phyloP scores from a whole-genome alignment of 2,888 invertebrate species.

The Drosophila meridionalis region DNA sequence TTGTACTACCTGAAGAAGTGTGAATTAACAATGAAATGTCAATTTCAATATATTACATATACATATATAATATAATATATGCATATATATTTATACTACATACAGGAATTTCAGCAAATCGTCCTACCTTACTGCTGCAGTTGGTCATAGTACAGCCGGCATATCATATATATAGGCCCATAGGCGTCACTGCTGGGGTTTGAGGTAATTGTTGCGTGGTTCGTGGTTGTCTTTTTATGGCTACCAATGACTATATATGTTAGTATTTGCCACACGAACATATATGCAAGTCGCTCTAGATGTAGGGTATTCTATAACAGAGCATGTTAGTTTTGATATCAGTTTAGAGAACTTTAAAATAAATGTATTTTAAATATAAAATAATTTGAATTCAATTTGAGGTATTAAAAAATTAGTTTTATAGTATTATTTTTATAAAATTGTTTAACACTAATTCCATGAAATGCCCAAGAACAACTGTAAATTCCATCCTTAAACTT shows the following conservation, averaged over 20 bases:
- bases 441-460: too few species aligned
- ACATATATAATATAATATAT: neutral
- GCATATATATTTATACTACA: neutral
- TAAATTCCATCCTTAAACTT: too few species aligned
- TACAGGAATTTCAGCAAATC: constrained; percentile 8
- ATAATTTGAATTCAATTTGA: neutral
- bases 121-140: constrained; percentile 2
- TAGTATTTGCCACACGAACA: constrained; percentile 4
- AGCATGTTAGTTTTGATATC: neutral
- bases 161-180: constrained; percentile 2
- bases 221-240: constrained; percentile 24
- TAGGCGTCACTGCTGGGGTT: constrained; percentile 7
- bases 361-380: neutral
- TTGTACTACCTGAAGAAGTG: neutral
- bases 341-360: neutral
- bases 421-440: too few species aligned
- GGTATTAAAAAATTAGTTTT: neutral
- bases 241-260: neutral
- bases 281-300: neutral
- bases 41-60: constrained; percentile 6
- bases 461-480: too few species aligned
- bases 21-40: constrained; percentile 21
- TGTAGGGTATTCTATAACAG: neutral
- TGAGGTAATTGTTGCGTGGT: constrained; percentile 43
- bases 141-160: neutral